Percentiles rank a stretch among this genome's conserved stretches.
phyloP scores from a whole-genome alignment of 2,888 invertebrate species.

The Calameuta pallipes region DNA sequence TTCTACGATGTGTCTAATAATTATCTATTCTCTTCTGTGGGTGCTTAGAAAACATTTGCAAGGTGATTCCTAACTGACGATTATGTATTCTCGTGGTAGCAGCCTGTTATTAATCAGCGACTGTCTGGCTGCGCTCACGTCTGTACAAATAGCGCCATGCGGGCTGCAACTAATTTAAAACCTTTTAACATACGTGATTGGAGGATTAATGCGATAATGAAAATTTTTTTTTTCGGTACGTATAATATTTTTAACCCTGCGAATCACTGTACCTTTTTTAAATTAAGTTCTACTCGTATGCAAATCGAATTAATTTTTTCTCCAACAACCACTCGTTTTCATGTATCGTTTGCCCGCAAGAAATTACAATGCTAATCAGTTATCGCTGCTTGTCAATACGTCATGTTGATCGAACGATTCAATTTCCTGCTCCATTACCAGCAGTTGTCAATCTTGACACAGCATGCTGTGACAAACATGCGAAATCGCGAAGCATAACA shows the following conservation, averaged over 20 bases:
- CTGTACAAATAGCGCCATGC: background rate
- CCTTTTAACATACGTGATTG: background rate
- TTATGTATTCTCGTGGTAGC: slow-evolving; percentile 12
- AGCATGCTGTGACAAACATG: background rate
- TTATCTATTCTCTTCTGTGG: background rate
- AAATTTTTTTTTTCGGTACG: background rate
- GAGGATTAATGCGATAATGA: background rate
- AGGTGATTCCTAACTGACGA: background rate
- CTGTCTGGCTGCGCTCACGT: slow-evolving; percentile 8
- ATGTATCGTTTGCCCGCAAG: background rate
- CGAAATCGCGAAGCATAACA: background rate
- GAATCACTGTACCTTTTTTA: too few relatives aligned
- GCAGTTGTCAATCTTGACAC: background rate
- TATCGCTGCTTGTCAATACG: background rate
- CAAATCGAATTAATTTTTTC: background rate
- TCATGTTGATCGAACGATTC: background rate
- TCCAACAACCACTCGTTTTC: background rate
- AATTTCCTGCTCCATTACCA: background rate
- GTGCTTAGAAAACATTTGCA: background rate
- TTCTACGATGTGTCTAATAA: background rate
- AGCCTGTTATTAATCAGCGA: slow-evolving; percentile 13
- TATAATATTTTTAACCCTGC: background rate
- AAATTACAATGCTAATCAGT: background rate
- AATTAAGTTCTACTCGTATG: background rate
- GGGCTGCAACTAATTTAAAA: background rate